Percentiles rank a stretch among this genome's conserved stretches.
These are phyloP conservation scores for Papilio elwesi DNA, from an alignment of 2,888 invertebrate species.

Conservation along the genomic window DNA sequence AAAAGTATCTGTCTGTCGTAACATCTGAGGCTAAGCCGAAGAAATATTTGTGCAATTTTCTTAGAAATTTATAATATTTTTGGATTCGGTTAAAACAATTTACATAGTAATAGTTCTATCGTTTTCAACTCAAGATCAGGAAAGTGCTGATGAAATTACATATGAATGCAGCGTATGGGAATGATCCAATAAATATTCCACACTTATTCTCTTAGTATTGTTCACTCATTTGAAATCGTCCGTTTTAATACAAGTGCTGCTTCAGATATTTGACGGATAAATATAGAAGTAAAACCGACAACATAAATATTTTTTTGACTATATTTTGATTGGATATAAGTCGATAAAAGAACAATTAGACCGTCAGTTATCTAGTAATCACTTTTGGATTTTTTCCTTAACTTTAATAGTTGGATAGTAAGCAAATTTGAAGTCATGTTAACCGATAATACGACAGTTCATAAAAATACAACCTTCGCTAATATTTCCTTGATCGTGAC, in stretches of 20 bases:
- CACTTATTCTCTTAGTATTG: background rate
- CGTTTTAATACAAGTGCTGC: background rate
- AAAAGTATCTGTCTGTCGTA: too few relatives aligned
- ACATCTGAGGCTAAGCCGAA: too few relatives aligned
- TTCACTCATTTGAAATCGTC: background rate
- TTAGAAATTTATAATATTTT: too few relatives aligned
- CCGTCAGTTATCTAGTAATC: too few relatives aligned
- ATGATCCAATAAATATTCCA: slow-evolving; percentile 9
- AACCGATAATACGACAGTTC: slow-evolving; percentile 18
- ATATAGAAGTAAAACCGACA: background rate
- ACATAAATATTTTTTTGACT: too few relatives aligned
- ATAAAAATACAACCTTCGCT: slow-evolving; percentile 54
- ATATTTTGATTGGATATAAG: too few relatives aligned
- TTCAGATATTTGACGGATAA: background rate
- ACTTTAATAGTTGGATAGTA: too few relatives aligned
- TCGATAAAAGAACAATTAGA: too few relatives aligned
- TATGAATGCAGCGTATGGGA: slow-evolving; percentile 1
- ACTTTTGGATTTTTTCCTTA: too few relatives aligned
- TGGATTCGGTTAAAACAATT: too few relatives aligned
- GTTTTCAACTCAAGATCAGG: background rate
- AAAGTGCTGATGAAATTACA: background rate
- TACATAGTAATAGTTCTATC: background rate
- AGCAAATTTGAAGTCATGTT: background rate
- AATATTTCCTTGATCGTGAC: slow-evolving; percentile 66
- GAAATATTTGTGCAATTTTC: too few relatives aligned